These are phyloP conservation scores for Porites lutea DNA, from an alignment of 64 coral and sea anemone species.

Conservation along the genomic window DNA sequence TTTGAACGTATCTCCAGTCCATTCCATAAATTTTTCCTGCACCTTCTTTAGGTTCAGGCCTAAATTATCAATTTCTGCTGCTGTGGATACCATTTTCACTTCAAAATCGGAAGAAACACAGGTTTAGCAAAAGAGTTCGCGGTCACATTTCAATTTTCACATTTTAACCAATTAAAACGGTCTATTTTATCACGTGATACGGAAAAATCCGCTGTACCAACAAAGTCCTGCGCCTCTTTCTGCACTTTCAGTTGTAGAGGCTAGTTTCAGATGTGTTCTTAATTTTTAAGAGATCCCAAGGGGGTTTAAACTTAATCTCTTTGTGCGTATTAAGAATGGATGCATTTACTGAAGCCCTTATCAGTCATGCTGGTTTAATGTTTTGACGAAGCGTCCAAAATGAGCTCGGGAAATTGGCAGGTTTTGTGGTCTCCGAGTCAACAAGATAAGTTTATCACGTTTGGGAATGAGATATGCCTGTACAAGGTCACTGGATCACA, in stretches of 20 bases:
- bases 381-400: constrained; percentile 7
- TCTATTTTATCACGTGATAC: background rate
- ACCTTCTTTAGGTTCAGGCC: constrained; percentile 45
- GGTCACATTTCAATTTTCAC: constrained; percentile 42
- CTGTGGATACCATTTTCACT: constrained; percentile 22
- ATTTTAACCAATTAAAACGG: background rate
- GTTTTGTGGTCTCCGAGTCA: constrained; percentile 86
- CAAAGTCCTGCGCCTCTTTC: background rate
- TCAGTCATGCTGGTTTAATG: background rate
- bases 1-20: constrained; percentile 44
- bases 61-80: constrained; percentile 56
- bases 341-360: background rate
- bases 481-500: constrained; percentile 72
- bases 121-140: background rate
- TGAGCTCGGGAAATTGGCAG: constrained; percentile 72
- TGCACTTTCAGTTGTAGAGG: background rate
- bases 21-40: constrained; percentile 55
- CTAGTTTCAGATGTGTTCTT: background rate
- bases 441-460: constrained; percentile 91
- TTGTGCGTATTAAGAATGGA: background rate
- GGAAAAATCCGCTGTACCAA: background rate
- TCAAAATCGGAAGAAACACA: background rate
- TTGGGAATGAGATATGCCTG: constrained; percentile 84
- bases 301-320: background rate
- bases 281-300: background rate